phyloP scores from a whole-genome alignment of 2,888 invertebrate genomes.

The Drosophila barbarae region DNA sequence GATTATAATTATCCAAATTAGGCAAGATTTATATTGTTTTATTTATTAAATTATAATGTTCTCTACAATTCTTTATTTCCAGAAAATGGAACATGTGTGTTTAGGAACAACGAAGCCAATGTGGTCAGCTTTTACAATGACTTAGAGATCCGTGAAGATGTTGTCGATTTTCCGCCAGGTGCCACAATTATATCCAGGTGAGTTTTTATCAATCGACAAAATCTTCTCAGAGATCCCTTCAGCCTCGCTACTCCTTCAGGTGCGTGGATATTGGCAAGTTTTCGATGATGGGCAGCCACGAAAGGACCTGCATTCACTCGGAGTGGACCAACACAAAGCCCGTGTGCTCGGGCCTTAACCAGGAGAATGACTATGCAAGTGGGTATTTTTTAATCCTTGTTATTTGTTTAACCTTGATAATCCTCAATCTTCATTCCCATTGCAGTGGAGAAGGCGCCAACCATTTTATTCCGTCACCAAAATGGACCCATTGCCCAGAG shows the following conservation, averaged over 20 bases:
- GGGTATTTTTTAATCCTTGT: conserved; percentile 75
- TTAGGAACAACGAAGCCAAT: conserved; percentile 88
- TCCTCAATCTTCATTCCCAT: background rate
- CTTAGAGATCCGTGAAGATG: conserved; percentile 86
- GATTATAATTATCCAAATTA: no score
- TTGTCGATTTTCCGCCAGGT: conserved; percentile 89
- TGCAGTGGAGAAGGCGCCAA: conserved; percentile 90
- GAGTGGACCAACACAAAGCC: conserved; percentile 91
- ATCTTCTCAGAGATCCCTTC: background rate
- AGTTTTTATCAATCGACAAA: background rate
- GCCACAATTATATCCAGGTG: conserved; percentile 85
- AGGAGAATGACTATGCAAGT: conserved; percentile 92
- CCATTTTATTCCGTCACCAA: conserved; percentile 89
- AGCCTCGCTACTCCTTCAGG: conserved; percentile 77
- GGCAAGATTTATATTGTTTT: no score
- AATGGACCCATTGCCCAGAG: conserved; percentile 92
- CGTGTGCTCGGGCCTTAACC: conserved; percentile 89
- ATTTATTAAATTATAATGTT: background rate
- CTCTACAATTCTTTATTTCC: background rate
- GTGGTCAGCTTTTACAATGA: conserved; percentile 91
- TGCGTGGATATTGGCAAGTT: conserved; percentile 94
- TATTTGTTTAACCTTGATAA: background rate
- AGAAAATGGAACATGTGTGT: conserved; percentile 88
- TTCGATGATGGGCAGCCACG: conserved; percentile 87
- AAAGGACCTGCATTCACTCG: conserved; percentile 87